Evolutionary conservation across 2,113 vertebrate genomes (phyloP).

Genomic region (Ameiurus melas): DNA sequence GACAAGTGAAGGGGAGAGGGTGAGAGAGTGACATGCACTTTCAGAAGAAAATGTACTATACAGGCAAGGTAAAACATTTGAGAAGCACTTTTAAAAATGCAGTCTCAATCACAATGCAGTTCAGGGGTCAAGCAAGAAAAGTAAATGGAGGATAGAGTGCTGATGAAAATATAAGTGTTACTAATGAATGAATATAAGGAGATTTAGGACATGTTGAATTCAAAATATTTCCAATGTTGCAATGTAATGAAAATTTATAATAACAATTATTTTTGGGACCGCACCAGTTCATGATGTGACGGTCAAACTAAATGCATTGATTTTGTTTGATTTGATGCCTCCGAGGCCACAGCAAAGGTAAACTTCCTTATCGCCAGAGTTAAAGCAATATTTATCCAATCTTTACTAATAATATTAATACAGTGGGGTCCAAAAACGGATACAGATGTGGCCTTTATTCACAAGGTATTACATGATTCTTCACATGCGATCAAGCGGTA

Average conservation of each 20-base stretch:
- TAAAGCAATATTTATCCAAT: neutral
- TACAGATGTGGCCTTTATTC: no score
- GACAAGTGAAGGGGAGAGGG: neutral
- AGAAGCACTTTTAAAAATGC: neutral
- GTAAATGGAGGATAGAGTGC: neutral
- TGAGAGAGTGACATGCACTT: neutral
- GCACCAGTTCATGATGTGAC: neutral
- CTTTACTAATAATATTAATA: neutral
- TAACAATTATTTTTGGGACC: neutral
- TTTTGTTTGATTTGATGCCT: no score
- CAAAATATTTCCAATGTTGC: neutral
- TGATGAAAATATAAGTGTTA: neutral
- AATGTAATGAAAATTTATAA: neutral
- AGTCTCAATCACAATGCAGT: neutral
- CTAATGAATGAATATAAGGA: neutral
- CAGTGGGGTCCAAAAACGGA: neutral
- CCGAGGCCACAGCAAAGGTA: no score
- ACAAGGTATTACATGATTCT: no score
- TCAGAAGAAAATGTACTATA: conserved; percentile 8
- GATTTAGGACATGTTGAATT: neutral
- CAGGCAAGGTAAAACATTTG: neutral
- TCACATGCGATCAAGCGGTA: no score
- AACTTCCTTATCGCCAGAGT: neutral
- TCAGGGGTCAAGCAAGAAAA: neutral
- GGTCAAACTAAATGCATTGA: neutral